Conservation (phyloP, 2,113 vertebrate genomes). For the Melozone crissalis region DNA sequence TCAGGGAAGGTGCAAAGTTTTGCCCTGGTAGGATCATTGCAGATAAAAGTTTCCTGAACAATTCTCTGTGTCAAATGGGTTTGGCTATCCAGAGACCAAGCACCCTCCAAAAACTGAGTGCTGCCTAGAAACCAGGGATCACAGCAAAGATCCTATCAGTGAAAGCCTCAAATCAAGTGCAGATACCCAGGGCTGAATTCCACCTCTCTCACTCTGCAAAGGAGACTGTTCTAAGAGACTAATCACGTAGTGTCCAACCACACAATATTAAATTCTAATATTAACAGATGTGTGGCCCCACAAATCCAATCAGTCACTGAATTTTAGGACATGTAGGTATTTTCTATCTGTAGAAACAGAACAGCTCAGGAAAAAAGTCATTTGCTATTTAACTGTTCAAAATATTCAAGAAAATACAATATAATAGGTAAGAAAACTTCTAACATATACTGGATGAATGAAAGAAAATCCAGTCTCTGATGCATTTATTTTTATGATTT, state of each 20-base stretch:
- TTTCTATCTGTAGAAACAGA: not conserved
- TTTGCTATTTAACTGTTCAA: not conserved
- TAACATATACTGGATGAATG: not conserved
- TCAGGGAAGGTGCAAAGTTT: not conserved
- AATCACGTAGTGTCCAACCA: not conserved
- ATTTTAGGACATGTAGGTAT: not conserved
- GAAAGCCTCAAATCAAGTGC: not conserved
- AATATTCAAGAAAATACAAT: not conserved
- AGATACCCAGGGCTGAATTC: not conserved
- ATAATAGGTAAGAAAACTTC: not conserved
- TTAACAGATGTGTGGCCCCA: not conserved
- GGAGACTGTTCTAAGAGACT: not conserved
- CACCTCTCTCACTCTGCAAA: not conserved
- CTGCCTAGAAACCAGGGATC: not conserved
- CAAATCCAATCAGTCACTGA: not conserved
- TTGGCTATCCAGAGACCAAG: not conserved
- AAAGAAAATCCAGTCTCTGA: not conserved
- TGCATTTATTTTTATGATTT: not conserved
- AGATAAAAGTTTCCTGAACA: not conserved
- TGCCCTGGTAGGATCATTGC: not conserved
- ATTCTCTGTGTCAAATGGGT: not conserved
- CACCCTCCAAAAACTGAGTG: accelerated
- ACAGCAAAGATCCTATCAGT: not conserved
- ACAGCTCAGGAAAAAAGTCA: not conserved
- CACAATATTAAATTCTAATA: not conserved